Percentiles rank a stretch among this genome's conserved stretches.
Conservation (phyloP, 1,140 invertebrate species). For the Limonius californicus region DNA sequence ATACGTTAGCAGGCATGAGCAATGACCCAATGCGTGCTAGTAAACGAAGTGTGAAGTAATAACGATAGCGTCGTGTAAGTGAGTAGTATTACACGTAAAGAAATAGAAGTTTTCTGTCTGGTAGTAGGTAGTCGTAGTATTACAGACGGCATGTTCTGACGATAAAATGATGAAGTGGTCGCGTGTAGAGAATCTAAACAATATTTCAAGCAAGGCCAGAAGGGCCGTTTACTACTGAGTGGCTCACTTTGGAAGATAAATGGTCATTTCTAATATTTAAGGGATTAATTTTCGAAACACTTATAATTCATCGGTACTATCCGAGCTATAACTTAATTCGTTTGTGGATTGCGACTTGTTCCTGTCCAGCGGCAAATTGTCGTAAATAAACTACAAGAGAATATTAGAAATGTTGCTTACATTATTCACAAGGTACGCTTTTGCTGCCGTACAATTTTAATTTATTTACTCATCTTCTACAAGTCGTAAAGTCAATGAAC, state of each 20-base stretch:
- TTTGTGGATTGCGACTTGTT: not conserved
- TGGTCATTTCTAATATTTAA: not conserved
- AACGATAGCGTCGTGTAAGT: too few relatives aligned
- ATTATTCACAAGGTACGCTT: not conserved
- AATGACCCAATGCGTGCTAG: too few relatives aligned
- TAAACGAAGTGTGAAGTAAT: too few relatives aligned
- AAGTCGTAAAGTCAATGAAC: too few relatives aligned
- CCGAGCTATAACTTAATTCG: not conserved
- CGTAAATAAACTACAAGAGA: not conserved
- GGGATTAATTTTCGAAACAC: not conserved
- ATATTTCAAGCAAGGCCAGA: not conserved
- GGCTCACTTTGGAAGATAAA: not conserved
- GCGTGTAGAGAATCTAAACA: not conserved
- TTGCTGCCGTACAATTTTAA: not conserved
- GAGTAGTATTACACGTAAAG: not conserved
- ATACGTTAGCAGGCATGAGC: too few relatives aligned
- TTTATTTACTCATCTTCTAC: not conserved
- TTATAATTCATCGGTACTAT: not conserved
- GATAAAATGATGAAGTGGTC: not conserved
- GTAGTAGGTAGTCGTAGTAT: too few relatives aligned
- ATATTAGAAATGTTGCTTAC: not conserved
- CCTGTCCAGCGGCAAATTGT: not conserved
- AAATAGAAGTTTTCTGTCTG: not conserved
- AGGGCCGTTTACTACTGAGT: not conserved
- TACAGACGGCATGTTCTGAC: not conserved